Percentiles rank a stretch among this genome's conserved stretches.
phyloP scores from a whole-genome alignment of 2,113 vertebrate genomes.

The Lepidothrix coronata region DNA sequence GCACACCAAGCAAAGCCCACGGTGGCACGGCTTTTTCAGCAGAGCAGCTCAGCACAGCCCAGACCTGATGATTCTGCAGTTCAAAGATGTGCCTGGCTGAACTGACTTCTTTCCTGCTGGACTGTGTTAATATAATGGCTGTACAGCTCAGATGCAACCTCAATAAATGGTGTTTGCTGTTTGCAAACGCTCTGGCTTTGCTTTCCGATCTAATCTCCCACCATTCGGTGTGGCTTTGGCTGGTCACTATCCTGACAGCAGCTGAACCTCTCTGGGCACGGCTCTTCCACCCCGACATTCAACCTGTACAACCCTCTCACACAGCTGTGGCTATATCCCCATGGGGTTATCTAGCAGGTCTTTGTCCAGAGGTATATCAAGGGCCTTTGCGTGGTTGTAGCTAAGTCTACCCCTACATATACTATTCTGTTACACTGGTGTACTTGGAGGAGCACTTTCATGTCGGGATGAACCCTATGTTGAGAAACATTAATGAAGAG shows the following conservation, averaged over 20 bases:
- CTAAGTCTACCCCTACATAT: not conserved
- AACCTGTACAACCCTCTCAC: not conserved
- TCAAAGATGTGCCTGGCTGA: constrained; percentile 15
- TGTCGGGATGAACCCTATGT: not conserved
- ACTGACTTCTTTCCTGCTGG: constrained; percentile 1
- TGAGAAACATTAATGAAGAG: not conserved
- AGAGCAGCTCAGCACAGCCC: not conserved
- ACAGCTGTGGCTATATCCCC: not conserved
- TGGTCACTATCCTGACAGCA: not conserved
- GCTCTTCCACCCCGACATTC: not conserved
- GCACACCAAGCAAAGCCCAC: not conserved
- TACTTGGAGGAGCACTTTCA: not conserved
- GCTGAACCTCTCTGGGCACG: not conserved
- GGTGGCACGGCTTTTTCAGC: not conserved
- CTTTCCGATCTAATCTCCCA: not conserved
- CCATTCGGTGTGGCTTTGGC: not conserved
- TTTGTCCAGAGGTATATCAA: not conserved
- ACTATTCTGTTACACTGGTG: not conserved
- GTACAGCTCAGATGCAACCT: not conserved
- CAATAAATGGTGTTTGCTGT: not conserved
- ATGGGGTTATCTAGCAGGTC: not conserved
- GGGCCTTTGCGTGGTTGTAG: not conserved
- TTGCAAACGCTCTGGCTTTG: not conserved
- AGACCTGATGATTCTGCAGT: constrained; percentile 47
- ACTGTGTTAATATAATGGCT: constrained; percentile 22